These are phyloP conservation scores for Nothocercus julius DNA, from an alignment of 2,113 vertebrate genomes.

Conservation along the genomic window DNA sequence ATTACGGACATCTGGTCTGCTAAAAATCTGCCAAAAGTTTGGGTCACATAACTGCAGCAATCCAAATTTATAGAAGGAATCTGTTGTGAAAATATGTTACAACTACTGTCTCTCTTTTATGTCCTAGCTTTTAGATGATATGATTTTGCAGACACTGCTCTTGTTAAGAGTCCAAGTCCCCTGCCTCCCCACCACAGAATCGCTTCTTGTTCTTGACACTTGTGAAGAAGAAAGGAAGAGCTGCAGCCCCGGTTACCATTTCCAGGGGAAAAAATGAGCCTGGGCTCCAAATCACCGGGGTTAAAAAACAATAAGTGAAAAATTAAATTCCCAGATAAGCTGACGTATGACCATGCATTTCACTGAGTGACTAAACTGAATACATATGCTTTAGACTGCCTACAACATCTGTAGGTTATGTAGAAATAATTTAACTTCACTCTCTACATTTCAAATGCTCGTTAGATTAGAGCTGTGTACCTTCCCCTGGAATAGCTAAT, in stretches of 20 bases:
- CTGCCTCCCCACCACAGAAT: background rate
- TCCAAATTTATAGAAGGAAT: constrained; percentile 61
- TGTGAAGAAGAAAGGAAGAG: background rate
- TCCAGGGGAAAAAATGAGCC: background rate
- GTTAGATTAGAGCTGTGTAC: background rate
- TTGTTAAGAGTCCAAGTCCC: background rate
- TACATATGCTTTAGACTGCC: background rate
- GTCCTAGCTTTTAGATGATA: background rate
- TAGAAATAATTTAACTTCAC: background rate
- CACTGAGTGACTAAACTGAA: background rate
- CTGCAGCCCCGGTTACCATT: background rate
- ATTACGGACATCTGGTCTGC: constrained; percentile 78
- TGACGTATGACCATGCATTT: background rate
- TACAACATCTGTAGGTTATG: background rate
- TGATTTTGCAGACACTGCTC: constrained; percentile 23
- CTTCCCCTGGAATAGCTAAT: background rate
- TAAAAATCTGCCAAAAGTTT: constrained; percentile 72
- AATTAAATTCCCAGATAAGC: background rate
- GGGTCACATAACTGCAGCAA: constrained; percentile 44
- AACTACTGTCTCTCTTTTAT: constrained; percentile 1
- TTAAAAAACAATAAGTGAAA: background rate
- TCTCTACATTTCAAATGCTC: background rate
- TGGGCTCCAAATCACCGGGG: background rate
- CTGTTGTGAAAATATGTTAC: constrained; percentile 37
- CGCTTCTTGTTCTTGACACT: background rate